A percentile compares a stretch with the other conserved stretches of the same genome.
Evolutionary conservation across 2,888 invertebrate species (phyloP).

Genomic region (Empis livida): DNA sequence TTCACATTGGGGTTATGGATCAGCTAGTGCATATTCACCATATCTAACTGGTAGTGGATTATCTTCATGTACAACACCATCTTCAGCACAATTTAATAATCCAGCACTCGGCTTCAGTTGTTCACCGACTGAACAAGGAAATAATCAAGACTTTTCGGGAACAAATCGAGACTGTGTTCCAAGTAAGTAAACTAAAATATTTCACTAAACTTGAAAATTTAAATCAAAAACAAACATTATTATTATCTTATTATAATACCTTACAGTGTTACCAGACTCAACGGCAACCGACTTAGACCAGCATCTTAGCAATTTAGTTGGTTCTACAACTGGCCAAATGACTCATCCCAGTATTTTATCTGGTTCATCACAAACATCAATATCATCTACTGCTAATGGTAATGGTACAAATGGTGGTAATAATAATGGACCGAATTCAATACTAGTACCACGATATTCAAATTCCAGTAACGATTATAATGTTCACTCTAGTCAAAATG

Average conservation of each 20-base stretch:
- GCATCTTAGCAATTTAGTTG: conserved; percentile 51
- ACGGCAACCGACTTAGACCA: conserved; percentile 62
- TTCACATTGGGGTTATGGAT: conserved; percentile 79
- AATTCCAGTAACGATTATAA: conserved; percentile 49
- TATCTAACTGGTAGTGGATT: conserved; percentile 57
- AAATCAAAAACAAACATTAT: neutral
- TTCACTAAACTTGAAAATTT: neutral
- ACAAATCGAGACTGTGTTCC: conserved; percentile 43
- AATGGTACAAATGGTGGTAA: neutral
- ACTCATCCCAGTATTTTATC: conserved; percentile 35
- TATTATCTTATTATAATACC: neutral
- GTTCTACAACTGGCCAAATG: conserved; percentile 41
- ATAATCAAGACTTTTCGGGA: conserved; percentile 44
- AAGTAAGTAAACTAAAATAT: conserved; percentile 24
- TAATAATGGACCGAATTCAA: conserved; percentile 27
- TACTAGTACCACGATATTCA: conserved; percentile 55
- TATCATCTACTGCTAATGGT: conserved; percentile 28
- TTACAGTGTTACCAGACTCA: conserved; percentile 62
- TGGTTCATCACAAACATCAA: conserved; percentile 38
- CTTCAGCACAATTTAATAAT: conserved; percentile 57
- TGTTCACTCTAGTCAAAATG: conserved; percentile 42
- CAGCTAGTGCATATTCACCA: conserved; percentile 74
- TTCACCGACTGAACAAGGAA: conserved; percentile 49
- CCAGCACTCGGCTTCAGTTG: conserved; percentile 61
- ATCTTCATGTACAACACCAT: conserved; percentile 62